phyloP scores from a whole-genome alignment of 1,140 invertebrate species.

The Leptinotarsa lineolata region DNA sequence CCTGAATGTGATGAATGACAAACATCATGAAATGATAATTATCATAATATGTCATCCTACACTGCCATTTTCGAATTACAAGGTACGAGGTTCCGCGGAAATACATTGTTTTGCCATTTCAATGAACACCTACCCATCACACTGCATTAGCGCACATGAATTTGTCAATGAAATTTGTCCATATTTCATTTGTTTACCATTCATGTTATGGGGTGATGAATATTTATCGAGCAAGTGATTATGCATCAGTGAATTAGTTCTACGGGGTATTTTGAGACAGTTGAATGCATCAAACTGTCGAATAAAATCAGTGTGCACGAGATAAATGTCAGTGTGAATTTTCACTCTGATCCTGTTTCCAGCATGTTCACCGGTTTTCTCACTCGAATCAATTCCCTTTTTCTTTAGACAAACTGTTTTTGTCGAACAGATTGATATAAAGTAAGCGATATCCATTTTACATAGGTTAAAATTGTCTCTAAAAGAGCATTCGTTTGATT shows the following conservation, averaged over 20 bases:
- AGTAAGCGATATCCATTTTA: too few relatives aligned
- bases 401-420: too few relatives aligned
- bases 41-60: neutral
- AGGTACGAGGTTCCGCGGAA: neutral
- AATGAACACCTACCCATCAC: slow-evolving; percentile 5
- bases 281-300: neutral
- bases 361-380: too few relatives aligned
- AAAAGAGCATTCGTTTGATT: too few relatives aligned
- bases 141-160: slow-evolving; percentile 1
- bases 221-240: slow-evolving; percentile 1
- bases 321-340: too few relatives aligned
- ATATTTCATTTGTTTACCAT: neutral
- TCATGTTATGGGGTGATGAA: neutral
- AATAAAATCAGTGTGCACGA: neutral
- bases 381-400: too few relatives aligned
- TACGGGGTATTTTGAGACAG: neutral
- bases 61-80: neutral
- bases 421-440: too few relatives aligned
- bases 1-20: neutral
- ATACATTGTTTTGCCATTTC: slow-evolving; percentile 3
- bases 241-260: neutral
- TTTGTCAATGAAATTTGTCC: neutral
- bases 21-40: neutral
- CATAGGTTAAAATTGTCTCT: too few relatives aligned
- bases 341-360: too few relatives aligned